Evolutionary conservation across 53 echinoderm and acorn worm species (phyloP).

Genomic region (Echinometra lucunter): DNA sequence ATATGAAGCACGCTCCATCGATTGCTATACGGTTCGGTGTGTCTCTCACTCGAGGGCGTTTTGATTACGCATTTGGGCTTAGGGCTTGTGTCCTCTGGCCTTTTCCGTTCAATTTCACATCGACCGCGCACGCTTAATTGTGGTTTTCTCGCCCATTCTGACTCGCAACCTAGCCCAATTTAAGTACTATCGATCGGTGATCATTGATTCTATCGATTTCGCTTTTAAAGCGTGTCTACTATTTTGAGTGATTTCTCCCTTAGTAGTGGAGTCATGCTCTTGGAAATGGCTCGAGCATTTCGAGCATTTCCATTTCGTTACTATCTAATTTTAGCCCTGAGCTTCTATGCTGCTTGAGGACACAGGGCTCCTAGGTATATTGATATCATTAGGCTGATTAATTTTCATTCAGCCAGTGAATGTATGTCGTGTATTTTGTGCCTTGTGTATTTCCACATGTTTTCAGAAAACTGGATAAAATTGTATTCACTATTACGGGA

Average conservation of each 20-base stretch:
- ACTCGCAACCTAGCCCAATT: conserved; percentile 52
- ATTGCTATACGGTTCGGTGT: conserved; percentile 19
- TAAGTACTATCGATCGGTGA: conserved; percentile 33
- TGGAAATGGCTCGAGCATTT: neutral
- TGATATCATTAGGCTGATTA: neutral
- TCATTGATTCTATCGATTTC: conserved; percentile 12
- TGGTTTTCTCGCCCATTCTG: conserved; percentile 38
- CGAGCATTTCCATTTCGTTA: neutral
- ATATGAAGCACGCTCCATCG: conserved; percentile 31
- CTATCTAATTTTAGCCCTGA: neutral
- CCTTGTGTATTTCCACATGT: too few species aligned
- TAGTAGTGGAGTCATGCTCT: neutral
- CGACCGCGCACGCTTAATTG: conserved; percentile 41
- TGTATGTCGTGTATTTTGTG: too few species aligned
- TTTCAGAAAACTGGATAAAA: too few species aligned
- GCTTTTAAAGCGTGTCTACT: conserved; percentile 38
- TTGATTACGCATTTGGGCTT: conserved; percentile 53
- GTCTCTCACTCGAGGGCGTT: conserved; percentile 37
- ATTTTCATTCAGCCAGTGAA: too few species aligned
- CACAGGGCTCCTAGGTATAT: neutral
- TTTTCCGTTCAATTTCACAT: conserved; percentile 46
- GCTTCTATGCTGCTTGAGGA: neutral
- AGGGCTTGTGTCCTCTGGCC: conserved; percentile 32
- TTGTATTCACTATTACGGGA: too few species aligned
- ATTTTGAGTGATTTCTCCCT: neutral